phyloP scores from a whole-genome alignment of 2,113 vertebrate species.

The Tricholaema leucomelas region DNA sequence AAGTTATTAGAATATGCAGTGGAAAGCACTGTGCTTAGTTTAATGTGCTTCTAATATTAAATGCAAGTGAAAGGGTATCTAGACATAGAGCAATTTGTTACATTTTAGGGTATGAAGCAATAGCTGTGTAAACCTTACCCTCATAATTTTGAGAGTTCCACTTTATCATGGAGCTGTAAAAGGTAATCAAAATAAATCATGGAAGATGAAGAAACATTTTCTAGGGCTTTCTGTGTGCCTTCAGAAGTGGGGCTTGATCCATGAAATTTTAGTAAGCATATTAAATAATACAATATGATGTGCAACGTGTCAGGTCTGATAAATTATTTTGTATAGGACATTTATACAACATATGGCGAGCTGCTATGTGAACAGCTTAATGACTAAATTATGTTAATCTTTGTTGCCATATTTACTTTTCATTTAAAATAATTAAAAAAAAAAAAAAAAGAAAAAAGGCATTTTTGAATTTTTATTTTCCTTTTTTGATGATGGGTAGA shows the following conservation, averaged over 20 bases:
- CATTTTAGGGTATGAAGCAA: constrained; percentile 69
- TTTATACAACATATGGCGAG: constrained; percentile 79
- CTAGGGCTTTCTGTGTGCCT: constrained; percentile 66
- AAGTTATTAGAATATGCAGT: constrained; percentile 70
- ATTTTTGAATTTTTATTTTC: constrained; percentile 51
- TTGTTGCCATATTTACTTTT: constrained; percentile 72
- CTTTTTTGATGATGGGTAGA: constrained; percentile 27
- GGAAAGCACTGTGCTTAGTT: constrained; percentile 47
- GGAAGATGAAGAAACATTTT: constrained; percentile 79
- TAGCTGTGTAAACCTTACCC: constrained; percentile 72
- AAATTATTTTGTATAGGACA: constrained; percentile 78
- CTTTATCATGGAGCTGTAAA: constrained; percentile 77
- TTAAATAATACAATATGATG: constrained; percentile 83
- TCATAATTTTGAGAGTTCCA: constrained; percentile 74
- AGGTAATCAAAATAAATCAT: constrained; percentile 81
- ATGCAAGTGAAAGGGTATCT: constrained; percentile 63
- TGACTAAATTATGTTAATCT: constrained; percentile 80
- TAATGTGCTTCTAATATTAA: constrained; percentile 66
- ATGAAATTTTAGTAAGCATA: constrained; percentile 82
- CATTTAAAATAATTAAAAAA: neutral
- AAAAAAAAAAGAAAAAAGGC: neutral
- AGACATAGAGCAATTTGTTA: constrained; percentile 68
- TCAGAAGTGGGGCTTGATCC: constrained; percentile 73
- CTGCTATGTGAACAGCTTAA: constrained; percentile 78
- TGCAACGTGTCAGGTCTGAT: constrained; percentile 77